These are phyloP conservation scores for Blennius ocellaris DNA, from an alignment of 2,113 vertebrate genomes.

Conservation along the genomic window DNA sequence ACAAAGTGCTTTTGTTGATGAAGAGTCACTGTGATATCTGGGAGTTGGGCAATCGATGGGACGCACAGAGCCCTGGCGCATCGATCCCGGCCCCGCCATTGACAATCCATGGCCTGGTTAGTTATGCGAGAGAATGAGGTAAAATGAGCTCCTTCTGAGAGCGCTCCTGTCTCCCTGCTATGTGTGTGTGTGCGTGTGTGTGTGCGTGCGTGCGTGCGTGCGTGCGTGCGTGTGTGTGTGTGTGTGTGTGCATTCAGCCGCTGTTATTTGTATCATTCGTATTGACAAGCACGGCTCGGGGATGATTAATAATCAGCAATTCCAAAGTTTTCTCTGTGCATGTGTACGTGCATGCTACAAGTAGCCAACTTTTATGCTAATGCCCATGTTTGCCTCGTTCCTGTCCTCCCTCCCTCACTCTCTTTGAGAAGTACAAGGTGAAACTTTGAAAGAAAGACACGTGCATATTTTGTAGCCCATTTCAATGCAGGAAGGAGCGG, in stretches of 20 bases:
- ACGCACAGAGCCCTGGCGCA: constrained; percentile 84
- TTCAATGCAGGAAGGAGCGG: constrained; percentile 56
- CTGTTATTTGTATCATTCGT: constrained; percentile 72
- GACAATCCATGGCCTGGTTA: constrained; percentile 88
- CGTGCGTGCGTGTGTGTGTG: constrained; percentile 26
- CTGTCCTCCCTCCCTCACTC: constrained; percentile 42
- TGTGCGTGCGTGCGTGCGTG: neutral
- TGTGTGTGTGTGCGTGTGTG: constrained; percentile 24
- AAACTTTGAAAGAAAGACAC: constrained; percentile 50
- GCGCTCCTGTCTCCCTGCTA: constrained; percentile 75
- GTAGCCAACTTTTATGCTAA: constrained; percentile 43
- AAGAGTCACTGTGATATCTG: constrained; percentile 88
- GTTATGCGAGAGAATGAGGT: constrained; percentile 85
- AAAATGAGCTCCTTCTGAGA: constrained; percentile 87
- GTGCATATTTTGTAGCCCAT: constrained; percentile 73
- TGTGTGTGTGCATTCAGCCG: constrained; percentile 31
- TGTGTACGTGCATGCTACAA: constrained; percentile 20
- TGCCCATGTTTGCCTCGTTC: constrained; percentile 32
- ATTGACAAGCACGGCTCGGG: constrained; percentile 86
- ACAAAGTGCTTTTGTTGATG: constrained; percentile 91
- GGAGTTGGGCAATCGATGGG: constrained; percentile 90
- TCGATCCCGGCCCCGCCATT: constrained; percentile 85
- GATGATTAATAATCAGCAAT: constrained; percentile 95
- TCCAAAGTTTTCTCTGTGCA: constrained; percentile 76
- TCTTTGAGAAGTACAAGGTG: constrained; percentile 24